phyloP scores from a whole-genome alignment of 1,140 invertebrate species.

The Fopius arisanus region DNA sequence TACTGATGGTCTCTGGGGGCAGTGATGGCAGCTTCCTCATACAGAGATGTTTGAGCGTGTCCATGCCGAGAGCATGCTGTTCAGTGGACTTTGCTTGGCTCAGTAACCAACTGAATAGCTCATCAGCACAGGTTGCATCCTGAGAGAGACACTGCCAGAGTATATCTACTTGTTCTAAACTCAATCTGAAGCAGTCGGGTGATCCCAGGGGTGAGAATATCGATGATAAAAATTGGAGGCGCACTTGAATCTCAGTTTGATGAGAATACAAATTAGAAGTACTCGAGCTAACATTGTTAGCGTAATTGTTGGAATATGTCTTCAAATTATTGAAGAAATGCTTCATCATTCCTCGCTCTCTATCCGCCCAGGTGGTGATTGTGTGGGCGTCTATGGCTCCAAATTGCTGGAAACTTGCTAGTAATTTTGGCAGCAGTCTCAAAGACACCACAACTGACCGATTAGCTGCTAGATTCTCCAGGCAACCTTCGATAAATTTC shows the following conservation, averaged over 20 bases:
- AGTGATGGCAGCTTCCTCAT: conserved; percentile 88
- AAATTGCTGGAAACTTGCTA: conserved; percentile 90
- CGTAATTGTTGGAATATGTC: conserved; percentile 66
- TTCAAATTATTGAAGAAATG: conserved; percentile 89
- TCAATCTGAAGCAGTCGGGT: conserved; percentile 87
- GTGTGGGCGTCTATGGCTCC: conserved; percentile 83
- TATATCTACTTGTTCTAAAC: conserved; percentile 86
- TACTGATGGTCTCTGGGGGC: conserved; percentile 86
- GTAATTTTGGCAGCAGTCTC: conserved; percentile 85
- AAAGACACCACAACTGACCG: conserved; percentile 88
- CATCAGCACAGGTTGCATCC: conserved; percentile 84
- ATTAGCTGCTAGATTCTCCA: conserved; percentile 89
- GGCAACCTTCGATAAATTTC: conserved; percentile 94
- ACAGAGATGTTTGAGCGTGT: conserved; percentile 88
- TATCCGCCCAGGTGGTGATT: conserved; percentile 88
- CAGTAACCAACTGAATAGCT: conserved; percentile 90
- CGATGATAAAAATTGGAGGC: conserved; percentile 89
- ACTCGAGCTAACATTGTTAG: conserved; percentile 36
- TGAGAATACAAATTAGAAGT: conserved; percentile 77
- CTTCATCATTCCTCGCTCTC: conserved; percentile 89
- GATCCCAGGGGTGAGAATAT: conserved; percentile 91
- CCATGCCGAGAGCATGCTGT: conserved; percentile 86
- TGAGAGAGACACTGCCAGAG: conserved; percentile 90
- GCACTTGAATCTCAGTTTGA: conserved; percentile 88
- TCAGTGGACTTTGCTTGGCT: conserved; percentile 90